A percentile compares a stretch with the other conserved stretches of the same genome.
Evolutionary conservation across 2,797 vertebrate genomes (phyloP).

Genomic region (Parauchenoglanis ngamensis): DNA sequence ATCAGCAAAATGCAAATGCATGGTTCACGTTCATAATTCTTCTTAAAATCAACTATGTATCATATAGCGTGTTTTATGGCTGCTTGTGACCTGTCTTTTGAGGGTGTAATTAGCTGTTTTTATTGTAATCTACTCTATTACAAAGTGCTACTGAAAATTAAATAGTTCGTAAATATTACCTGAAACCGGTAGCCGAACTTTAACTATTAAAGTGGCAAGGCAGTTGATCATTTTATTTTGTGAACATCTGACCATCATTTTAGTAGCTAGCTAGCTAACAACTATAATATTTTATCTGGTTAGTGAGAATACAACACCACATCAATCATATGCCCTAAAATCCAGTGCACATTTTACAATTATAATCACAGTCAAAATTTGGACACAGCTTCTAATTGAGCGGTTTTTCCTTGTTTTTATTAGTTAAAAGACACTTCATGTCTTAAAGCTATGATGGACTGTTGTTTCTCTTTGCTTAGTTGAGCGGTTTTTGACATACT

Average conservation of each 20-base stretch:
- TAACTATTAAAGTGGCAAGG: not conserved
- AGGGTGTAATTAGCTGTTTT: not conserved
- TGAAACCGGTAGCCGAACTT: not conserved
- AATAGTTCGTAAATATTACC: not conserved
- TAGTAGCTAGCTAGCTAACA: not conserved
- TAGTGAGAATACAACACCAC: not conserved
- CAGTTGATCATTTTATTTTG: not conserved
- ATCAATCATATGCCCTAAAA: too few relatives aligned
- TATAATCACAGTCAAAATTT: too few relatives aligned
- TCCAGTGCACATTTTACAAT: too few relatives aligned
- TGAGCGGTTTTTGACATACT: too few relatives aligned
- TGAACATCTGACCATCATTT: not conserved
- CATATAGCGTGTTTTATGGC: too few relatives aligned
- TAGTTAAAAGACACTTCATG: too few relatives aligned
- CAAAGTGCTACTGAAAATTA: not conserved
- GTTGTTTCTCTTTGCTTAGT: too few relatives aligned
- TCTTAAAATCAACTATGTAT: not conserved
- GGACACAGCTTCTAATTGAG: too few relatives aligned
- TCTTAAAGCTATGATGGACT: too few relatives aligned
- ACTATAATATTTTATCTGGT: not conserved
- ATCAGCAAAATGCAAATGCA: not conserved
- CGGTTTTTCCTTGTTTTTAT: too few relatives aligned
- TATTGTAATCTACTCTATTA: constrained; percentile 3
- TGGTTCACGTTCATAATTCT: not conserved
- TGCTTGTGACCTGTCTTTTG: not conserved